phyloP scores from a whole-genome alignment of 2,113 vertebrate species.

The Sakesphorus luctuosus region DNA sequence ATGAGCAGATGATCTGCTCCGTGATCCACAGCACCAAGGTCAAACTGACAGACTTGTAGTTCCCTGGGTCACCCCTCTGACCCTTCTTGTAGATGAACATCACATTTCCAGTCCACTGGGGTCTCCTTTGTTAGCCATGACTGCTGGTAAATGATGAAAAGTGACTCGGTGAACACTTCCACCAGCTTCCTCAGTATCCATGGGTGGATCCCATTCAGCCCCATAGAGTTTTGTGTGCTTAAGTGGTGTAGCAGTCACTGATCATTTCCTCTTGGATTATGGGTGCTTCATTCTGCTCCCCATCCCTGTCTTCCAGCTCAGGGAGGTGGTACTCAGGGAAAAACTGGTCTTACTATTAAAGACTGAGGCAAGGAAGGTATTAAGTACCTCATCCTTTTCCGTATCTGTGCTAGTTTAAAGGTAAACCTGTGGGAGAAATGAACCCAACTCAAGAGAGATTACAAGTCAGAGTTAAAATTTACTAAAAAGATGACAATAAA shows the following conservation, averaged over 20 bases:
- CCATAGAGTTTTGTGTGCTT: not conserved
- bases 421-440: no score
- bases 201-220: not conserved
- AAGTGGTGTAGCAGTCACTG: not conserved
- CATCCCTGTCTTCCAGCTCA: not conserved
- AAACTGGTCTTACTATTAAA: not conserved
- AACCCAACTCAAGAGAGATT: no score
- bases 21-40: not conserved
- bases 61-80: not conserved
- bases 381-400: not conserved
- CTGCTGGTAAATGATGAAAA: not conserved
- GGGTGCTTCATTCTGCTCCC: not conserved
- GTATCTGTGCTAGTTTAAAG: not conserved
- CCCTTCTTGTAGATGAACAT: not conserved
- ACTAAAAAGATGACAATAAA: no score
- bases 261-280: not conserved
- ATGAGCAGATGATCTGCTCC: not conserved
- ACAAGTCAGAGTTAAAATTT: no score
- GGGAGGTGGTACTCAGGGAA: not conserved
- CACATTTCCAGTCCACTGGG: not conserved
- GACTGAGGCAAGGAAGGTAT: not conserved
- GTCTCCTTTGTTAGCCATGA: not conserved
- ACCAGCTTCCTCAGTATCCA: not conserved
- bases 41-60: not conserved
- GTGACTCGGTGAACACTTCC: not conserved